Evolutionary conservation across 2,888 invertebrate species (phyloP).

Genomic region (Caradrina clavipalpis): DNA sequence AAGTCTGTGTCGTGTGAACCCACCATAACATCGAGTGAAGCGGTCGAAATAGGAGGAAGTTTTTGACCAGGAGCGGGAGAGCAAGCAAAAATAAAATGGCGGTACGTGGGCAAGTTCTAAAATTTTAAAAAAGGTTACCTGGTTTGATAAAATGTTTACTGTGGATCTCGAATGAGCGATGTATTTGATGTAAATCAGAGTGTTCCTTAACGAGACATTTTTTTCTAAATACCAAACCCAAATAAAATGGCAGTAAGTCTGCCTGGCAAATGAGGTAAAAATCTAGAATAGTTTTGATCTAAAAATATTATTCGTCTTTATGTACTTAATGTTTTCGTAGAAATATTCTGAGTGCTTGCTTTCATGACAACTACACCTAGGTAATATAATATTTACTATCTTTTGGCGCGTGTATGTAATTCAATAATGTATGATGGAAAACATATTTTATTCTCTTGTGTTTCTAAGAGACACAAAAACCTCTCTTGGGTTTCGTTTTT

Average conservation of each 20-base stretch:
- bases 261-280: not conserved
- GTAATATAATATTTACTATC: constrained; percentile 17
- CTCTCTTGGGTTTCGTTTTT: not conserved
- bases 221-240: not conserved
- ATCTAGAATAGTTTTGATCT: not conserved
- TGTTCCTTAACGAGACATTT: not conserved
- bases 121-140: too few relatives aligned
- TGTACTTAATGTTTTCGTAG: not conserved
- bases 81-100: too few relatives aligned
- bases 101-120: too few relatives aligned
- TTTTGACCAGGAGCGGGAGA: too few relatives aligned
- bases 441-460: not conserved
- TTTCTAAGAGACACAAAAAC: not conserved
- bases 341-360: constrained; percentile 4
- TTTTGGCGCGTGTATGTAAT: not conserved
- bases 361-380: not conserved
- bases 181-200: not conserved
- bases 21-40: too few relatives aligned
- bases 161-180: too few relatives aligned
- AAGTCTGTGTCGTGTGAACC: too few relatives aligned
- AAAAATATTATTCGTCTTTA: not conserved
- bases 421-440: constrained; percentile 14
- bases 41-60: too few relatives aligned
- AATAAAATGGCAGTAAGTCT: not conserved
- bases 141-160: too few relatives aligned